Conservation (phyloP, 2,113 vertebrate genomes). For the Lipophrys pholis region DNA sequence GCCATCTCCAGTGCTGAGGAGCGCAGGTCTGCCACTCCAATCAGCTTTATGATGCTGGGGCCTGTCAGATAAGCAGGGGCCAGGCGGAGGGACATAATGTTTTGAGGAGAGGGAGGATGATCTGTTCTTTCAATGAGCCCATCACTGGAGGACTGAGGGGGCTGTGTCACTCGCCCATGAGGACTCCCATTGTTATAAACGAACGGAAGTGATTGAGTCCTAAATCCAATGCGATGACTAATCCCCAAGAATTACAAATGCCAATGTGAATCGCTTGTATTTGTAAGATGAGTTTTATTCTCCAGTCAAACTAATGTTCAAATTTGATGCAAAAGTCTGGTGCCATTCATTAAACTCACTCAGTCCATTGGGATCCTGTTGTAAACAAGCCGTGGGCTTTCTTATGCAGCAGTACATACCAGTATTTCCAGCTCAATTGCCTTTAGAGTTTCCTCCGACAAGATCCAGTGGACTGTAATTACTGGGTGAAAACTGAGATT, state of each 20-base stretch:
- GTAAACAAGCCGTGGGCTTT: no score
- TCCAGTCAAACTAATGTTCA: background rate
- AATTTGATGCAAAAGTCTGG: background rate
- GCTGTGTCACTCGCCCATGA: conserved; percentile 21
- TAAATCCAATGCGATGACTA: conserved; percentile 22
- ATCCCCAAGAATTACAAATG: conserved; percentile 31
- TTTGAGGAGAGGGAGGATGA: conserved; percentile 37
- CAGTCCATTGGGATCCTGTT: background rate
- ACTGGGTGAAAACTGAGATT: no score
- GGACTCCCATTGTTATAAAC: conserved; percentile 29
- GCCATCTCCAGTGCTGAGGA: conserved; percentile 59
- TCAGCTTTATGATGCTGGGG: conserved; percentile 67
- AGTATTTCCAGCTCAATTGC: no score
- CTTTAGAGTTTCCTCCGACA: no score
- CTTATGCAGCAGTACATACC: no score
- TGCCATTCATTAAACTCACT: background rate
- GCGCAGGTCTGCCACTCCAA: conserved; percentile 65
- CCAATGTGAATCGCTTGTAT: conserved; percentile 9
- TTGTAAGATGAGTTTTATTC: conserved; percentile 4
- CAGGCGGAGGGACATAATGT: conserved; percentile 26
- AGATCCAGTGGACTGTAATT: no score
- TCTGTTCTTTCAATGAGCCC: conserved; percentile 44
- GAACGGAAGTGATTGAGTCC: conserved; percentile 12
- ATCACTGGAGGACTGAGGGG: conserved; percentile 47
- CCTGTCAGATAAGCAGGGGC: conserved; percentile 63